These are phyloP conservation scores for Agapostemon virescens DNA, from an alignment of 2,888 invertebrate species.

Conservation along the genomic window DNA sequence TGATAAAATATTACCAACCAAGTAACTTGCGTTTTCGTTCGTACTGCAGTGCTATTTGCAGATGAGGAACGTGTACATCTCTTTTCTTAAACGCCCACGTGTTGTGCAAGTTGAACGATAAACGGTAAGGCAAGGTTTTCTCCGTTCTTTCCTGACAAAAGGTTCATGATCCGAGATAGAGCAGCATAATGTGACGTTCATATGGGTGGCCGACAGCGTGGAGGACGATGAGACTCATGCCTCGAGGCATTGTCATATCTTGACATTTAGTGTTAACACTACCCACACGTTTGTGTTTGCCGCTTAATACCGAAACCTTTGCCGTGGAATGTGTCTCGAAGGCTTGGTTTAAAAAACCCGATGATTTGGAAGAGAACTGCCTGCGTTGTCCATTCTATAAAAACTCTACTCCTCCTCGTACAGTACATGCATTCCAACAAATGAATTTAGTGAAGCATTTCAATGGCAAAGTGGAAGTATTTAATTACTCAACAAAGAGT, in stretches of 20 bases:
- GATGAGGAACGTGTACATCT: constrained; percentile 30
- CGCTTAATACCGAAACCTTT: constrained; percentile 37
- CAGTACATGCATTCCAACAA: neutral
- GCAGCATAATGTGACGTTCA: constrained; percentile 45
- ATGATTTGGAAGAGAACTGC: neutral
- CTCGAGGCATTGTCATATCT: constrained; percentile 53
- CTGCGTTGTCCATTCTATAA: neutral
- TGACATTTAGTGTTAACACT: constrained; percentile 47
- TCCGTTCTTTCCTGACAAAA: constrained; percentile 31
- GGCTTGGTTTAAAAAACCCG: constrained; percentile 6
- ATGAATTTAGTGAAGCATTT: neutral
- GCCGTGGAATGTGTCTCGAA: constrained; percentile 33
- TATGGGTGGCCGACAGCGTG: constrained; percentile 33
- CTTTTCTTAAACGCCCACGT: constrained; percentile 44
- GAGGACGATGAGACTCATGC: constrained; percentile 46
- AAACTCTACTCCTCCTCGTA: neutral
- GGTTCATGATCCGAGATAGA: constrained; percentile 55
- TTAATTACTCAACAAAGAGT: too few species aligned
- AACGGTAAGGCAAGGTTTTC: constrained; percentile 48
- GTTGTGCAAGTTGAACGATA: constrained; percentile 46
- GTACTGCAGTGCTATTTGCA: neutral
- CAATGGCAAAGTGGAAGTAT: neutral
- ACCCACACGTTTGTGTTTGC: constrained; percentile 38
- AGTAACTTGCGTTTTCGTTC: neutral
- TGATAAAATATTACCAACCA: neutral